Percentiles rank a stretch among this genome's conserved stretches.
Evolutionary conservation across 2,113 vertebrate genomes (phyloP).

Genomic region (Ptilonorhynchus violaceus): DNA sequence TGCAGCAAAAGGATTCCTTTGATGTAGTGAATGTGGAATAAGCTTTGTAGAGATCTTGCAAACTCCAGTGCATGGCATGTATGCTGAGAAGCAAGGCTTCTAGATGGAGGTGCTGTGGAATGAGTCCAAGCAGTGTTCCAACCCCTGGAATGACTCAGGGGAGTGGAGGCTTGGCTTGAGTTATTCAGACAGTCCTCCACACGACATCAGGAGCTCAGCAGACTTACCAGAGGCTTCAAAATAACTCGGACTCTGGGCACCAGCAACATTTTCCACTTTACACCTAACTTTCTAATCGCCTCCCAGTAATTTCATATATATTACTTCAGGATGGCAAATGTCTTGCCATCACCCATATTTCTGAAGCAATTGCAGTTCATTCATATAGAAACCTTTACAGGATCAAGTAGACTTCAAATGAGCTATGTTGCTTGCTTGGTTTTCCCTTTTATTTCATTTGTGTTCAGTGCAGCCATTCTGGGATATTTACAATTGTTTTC

Average conservation of each 20-base stretch:
- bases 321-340: neutral
- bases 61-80: accelerated
- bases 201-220: neutral
- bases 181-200: neutral
- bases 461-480: neutral
- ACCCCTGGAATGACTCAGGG: neutral
- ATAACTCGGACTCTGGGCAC: neutral
- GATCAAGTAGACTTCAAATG: neutral
- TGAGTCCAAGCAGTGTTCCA: neutral
- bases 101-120: neutral
- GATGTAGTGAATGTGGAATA: constrained; percentile 3
- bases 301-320: neutral
- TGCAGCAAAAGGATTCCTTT: constrained; percentile 5
- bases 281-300: neutral
- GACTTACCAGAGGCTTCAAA: neutral
- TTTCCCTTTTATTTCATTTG: neutral
- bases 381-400: neutral
- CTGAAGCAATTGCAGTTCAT: neutral
- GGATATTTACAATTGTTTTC: neutral
- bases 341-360: neutral
- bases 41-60: neutral
- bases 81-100: neutral
- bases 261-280: neutral
- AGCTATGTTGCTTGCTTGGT: neutral
- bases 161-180: neutral